Conservation (phyloP, 2,797 vertebrate genomes). For the Lepilemur ruficaudatus region DNA sequence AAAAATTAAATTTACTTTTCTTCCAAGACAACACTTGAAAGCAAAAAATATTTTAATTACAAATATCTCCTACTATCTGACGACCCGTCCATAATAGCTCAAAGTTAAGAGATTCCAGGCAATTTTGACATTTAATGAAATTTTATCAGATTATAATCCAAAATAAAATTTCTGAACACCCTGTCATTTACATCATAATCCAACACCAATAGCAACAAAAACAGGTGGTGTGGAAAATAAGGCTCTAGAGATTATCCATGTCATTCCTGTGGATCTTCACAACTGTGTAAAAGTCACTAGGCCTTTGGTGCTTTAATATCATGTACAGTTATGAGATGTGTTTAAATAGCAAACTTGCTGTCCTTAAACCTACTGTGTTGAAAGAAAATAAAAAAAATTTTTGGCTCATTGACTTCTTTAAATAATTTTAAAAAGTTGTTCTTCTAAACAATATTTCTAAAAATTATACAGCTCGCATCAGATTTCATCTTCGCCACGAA, state of each 20-base stretch:
- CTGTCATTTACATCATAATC: constrained; percentile 84
- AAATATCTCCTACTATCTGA: constrained; percentile 71
- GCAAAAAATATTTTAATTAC: constrained; percentile 71
- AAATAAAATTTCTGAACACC: constrained; percentile 86
- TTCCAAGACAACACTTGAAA: constrained; percentile 73
- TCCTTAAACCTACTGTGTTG: constrained; percentile 80
- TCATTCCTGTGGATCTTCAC: constrained; percentile 76
- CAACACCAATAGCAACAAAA: constrained; percentile 82
- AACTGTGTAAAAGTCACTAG: constrained; percentile 79
- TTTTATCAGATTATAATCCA: constrained; percentile 83
- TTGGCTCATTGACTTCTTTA: constrained; percentile 89
- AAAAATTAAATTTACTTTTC: constrained; percentile 61
- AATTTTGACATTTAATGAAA: constrained; percentile 85
- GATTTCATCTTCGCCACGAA: constrained; percentile 97
- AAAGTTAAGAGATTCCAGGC: constrained; percentile 84
- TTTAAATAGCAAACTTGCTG: constrained; percentile 82
- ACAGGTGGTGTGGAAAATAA: constrained; percentile 83
- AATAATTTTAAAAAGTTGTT: constrained; percentile 87
- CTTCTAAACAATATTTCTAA: constrained; percentile 86
- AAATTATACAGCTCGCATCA: constrained; percentile 84
- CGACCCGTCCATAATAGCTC: constrained; percentile 77
- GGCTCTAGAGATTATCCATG: constrained; percentile 84
- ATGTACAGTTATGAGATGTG: constrained; percentile 80
- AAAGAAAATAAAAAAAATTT: constrained; percentile 85
- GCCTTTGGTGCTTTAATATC: constrained; percentile 84